A percentile compares a stretch with the other conserved stretches of the same genome.
Conservation (phyloP, 2,888 invertebrate species). For the Megaustenia siamemsis region DNA sequence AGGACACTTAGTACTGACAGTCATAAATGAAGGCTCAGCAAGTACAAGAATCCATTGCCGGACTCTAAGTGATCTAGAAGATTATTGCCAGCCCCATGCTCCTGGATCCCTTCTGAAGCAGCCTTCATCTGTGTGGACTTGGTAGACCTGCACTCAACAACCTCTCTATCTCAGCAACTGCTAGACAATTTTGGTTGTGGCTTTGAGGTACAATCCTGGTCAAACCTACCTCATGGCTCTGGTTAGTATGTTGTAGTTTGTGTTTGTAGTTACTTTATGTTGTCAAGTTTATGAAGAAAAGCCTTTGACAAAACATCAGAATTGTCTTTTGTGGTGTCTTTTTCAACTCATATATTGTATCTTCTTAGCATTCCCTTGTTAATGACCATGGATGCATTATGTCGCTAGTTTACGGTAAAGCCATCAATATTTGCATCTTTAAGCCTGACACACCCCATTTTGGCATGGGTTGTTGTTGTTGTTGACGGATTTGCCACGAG, state of each 20-base stretch:
- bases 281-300: too few species aligned
- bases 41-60: constrained; percentile 68
- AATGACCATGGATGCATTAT: too few species aligned
- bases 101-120: constrained; percentile 81
- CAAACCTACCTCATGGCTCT: constrained; percentile 81
- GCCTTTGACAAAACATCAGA: too few species aligned
- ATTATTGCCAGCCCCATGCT: constrained; percentile 80
- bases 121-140: constrained; percentile 80
- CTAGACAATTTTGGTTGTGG: constrained; percentile 78
- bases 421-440: too few species aligned
- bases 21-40: constrained; percentile 65
- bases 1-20: constrained; percentile 69
- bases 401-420: too few species aligned
- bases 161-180: constrained; percentile 75
- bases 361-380: too few species aligned
- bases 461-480: too few species aligned
- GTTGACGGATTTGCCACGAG: too few species aligned
- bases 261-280: constrained; percentile 66
- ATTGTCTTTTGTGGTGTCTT: too few species aligned
- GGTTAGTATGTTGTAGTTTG: constrained; percentile 68
- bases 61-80: constrained; percentile 76
- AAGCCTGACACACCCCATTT: too few species aligned
- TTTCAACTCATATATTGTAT: too few species aligned
- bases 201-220: constrained; percentile 81
- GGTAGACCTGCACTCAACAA: constrained; percentile 71